Conservation (phyloP, 2,888 invertebrate species). For the Actias luna region DNA sequence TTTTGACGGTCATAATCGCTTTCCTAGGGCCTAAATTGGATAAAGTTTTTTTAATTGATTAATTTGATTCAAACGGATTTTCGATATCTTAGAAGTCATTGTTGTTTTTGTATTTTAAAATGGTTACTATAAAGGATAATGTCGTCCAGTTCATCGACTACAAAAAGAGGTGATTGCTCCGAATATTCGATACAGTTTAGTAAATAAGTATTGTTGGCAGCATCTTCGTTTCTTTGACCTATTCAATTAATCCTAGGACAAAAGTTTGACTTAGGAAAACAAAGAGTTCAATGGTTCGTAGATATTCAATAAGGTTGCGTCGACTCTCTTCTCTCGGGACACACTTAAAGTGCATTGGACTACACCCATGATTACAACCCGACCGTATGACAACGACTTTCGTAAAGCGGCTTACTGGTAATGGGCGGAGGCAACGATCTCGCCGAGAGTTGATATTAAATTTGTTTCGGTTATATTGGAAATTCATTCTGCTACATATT, state of each 20-base stretch:
- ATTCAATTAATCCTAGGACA: background rate
- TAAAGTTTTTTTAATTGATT: too few species aligned
- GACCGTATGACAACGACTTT: slow-evolving; percentile 38
- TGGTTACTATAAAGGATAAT: too few species aligned
- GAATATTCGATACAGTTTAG: background rate
- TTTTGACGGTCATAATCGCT: too few species aligned
- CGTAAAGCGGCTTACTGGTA: slow-evolving; percentile 34
- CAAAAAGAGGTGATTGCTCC: background rate
- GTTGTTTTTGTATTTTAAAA: too few species aligned
- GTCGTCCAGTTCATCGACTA: too few species aligned
- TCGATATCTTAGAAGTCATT: too few species aligned
- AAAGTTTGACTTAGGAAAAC: background rate
- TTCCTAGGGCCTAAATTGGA: too few species aligned
- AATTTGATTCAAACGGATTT: too few species aligned
- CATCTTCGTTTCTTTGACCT: background rate
- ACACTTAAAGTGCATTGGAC: slow-evolving; percentile 45
- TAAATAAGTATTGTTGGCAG: background rate
- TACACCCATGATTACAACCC: slow-evolving; percentile 33
- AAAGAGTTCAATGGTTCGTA: background rate
- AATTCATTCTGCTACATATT: slow-evolving; percentile 18
- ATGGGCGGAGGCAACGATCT: slow-evolving; percentile 39
- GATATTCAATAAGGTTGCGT: background rate
- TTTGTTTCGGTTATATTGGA: slow-evolving; percentile 40
- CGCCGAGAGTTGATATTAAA: slow-evolving; percentile 34
- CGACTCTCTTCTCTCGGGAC: slow-evolving; percentile 25